phyloP scores from a whole-genome alignment of 2,888 invertebrate species.

The Psylliodes chrysocephalus region DNA sequence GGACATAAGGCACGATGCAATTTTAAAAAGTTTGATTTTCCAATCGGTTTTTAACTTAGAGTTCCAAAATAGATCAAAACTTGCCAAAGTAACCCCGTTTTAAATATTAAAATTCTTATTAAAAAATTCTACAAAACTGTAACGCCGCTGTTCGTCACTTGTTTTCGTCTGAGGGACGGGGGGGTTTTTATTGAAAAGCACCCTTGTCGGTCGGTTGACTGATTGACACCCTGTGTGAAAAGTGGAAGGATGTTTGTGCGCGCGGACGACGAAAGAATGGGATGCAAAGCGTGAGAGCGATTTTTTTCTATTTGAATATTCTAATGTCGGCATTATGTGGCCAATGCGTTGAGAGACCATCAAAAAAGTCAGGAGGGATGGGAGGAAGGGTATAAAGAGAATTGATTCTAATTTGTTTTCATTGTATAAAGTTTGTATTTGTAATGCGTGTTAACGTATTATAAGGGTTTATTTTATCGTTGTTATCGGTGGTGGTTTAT shows the following conservation, averaged over 20 bases:
- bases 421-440: neutral
- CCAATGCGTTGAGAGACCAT: neutral
- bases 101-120: too few species aligned
- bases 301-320: slow-evolving; percentile 25
- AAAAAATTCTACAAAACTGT: too few species aligned
- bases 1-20: too few species aligned
- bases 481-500: too few species aligned
- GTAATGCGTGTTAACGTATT: neutral
- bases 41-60: too few species aligned
- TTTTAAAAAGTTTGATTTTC: too few species aligned
- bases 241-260: slow-evolving; percentile 22
- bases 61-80: too few species aligned
- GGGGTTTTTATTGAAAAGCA: slow-evolving; percentile 26
- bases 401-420: neutral
- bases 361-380: neutral
- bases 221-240: slow-evolving; percentile 31
- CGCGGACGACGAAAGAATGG: slow-evolving; percentile 11
- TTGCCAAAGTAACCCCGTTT: too few species aligned
- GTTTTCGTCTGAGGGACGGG: slow-evolving; percentile 11
- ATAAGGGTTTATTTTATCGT: too few species aligned
- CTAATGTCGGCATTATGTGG: slow-evolving; percentile 21
- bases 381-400: neutral
- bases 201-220: slow-evolving; percentile 29
- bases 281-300: slow-evolving; percentile 18
- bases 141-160: neutral